These are phyloP conservation scores for Clarias batrachus DNA, from an alignment of 2,113 vertebrate species.

Conservation along the genomic window DNA sequence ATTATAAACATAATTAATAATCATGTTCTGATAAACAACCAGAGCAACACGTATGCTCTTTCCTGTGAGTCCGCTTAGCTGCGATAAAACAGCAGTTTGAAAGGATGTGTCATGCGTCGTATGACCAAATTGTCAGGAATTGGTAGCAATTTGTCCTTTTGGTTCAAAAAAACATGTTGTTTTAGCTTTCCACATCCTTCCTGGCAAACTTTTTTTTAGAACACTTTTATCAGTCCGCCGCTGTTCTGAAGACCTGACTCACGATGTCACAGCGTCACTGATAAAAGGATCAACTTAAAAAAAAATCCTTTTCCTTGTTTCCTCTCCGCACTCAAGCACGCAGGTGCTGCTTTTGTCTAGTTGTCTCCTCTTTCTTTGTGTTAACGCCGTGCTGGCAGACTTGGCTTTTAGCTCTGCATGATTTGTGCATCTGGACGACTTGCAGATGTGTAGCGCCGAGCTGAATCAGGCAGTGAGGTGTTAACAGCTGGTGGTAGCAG, in stretches of 20 bases:
- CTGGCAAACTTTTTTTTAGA: neutral
- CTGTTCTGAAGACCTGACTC: neutral
- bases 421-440: neutral
- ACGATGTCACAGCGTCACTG: neutral
- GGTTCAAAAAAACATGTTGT: neutral
- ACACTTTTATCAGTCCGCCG: neutral
- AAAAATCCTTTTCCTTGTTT: neutral
- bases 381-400: neutral
- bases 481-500: slow-evolving; percentile 29
- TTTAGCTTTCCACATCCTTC: neutral
- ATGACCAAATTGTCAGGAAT: neutral
- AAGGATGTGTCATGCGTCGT: neutral
- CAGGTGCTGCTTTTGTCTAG: slow-evolving; percentile 1
- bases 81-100: neutral
- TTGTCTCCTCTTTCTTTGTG: neutral
- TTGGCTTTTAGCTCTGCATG: neutral
- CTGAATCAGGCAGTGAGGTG: slow-evolving; percentile 13
- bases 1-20: no score
- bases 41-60: neutral
- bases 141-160: neutral
- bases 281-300: neutral
- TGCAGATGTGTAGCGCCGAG: slow-evolving; percentile 24
- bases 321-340: no score
- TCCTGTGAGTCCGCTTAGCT: neutral
- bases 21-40: neutral